Percentiles rank a stretch among this genome's conserved stretches.
These are phyloP conservation scores for Etheostoma perlongum DNA, from an alignment of 2,797 vertebrate species.

Conservation along the genomic window DNA sequence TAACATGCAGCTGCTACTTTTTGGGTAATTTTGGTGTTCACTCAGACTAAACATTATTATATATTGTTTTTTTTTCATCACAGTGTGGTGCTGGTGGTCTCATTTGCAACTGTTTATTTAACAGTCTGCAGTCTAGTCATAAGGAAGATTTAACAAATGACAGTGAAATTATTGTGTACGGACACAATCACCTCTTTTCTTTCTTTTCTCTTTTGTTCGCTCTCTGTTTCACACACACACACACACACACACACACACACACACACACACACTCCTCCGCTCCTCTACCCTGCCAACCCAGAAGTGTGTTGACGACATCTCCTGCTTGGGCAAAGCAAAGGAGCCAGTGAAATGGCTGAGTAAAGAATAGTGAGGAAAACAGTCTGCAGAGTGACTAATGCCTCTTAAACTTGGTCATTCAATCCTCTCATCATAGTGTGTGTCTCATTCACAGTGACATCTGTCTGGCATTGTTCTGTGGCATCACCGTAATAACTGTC, in stretches of 20 bases:
- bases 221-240: slow-evolving; percentile 16
- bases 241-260: slow-evolving; percentile 24
- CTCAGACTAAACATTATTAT: slow-evolving; percentile 15
- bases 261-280: neutral
- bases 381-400: slow-evolving; percentile 67
- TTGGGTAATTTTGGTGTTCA: slow-evolving; percentile 12
- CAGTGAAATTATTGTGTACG: slow-evolving; percentile 21
- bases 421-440: slow-evolving; percentile 48
- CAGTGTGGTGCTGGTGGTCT: slow-evolving; percentile 9
- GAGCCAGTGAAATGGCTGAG: slow-evolving; percentile 39
- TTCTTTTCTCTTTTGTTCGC: slow-evolving; percentile 22
- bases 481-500: slow-evolving; percentile 71
- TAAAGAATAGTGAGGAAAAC: slow-evolving; percentile 33
- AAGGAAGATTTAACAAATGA: slow-evolving; percentile 31
- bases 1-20: slow-evolving; percentile 8
- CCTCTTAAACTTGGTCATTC: slow-evolving; percentile 55
- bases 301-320: slow-evolving; percentile 41
- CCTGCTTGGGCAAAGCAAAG: slow-evolving; percentile 6
- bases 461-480: slow-evolving; percentile 64
- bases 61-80: neutral
- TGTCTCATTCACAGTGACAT: slow-evolving; percentile 68
- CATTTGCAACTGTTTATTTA: slow-evolving; percentile 23
- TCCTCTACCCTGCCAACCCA: slow-evolving; percentile 9
- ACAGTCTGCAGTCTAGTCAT: slow-evolving; percentile 29
- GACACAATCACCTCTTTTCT: slow-evolving; percentile 29